Evolutionary conservation across 2,888 invertebrate species (phyloP).

Genomic region (Ochropleura leucogaster): DNA sequence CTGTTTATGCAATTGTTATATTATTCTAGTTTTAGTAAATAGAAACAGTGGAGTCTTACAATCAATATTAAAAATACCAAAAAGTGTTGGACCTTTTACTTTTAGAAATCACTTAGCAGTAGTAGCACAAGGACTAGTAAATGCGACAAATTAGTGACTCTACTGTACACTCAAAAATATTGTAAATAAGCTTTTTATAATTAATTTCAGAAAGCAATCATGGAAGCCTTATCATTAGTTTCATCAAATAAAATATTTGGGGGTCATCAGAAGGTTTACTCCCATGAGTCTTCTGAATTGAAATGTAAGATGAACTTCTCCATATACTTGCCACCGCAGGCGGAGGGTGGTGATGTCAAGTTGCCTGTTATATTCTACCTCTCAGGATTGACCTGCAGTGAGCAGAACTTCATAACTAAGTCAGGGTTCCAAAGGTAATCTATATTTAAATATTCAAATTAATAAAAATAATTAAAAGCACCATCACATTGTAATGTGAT

Average conservation of each 20-base stretch:
- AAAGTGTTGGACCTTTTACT: too few species aligned
- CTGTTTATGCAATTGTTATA: background rate
- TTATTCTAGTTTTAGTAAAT: background rate
- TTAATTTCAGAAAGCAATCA: constrained; percentile 73
- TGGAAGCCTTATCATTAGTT: constrained; percentile 91
- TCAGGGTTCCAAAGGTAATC: constrained; percentile 96
- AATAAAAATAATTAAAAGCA: background rate
- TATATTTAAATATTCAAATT: too few species aligned
- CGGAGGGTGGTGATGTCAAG: constrained; percentile 90
- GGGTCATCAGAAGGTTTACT: constrained; percentile 96
- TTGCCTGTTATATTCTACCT: constrained; percentile 97
- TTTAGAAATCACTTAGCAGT: too few species aligned
- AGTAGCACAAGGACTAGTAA: too few species aligned
- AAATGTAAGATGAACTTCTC: constrained; percentile 98
- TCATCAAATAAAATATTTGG: constrained; percentile 94
- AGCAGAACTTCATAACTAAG: constrained; percentile 98
- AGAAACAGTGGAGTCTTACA: too few species aligned
- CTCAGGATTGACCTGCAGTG: constrained; percentile 98
- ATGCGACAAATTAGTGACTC: too few species aligned
- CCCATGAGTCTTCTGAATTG: constrained; percentile 94
- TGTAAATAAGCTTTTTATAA: background rate
- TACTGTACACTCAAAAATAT: background rate
- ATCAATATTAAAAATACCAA: too few species aligned
- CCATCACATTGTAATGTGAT: background rate
- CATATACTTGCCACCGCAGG: constrained; percentile 96